Evolutionary conservation across 2,888 invertebrate species (phyloP), one percentile per base, ranked within the genome.

Genomic region (Cephalotes varians): DNA sequence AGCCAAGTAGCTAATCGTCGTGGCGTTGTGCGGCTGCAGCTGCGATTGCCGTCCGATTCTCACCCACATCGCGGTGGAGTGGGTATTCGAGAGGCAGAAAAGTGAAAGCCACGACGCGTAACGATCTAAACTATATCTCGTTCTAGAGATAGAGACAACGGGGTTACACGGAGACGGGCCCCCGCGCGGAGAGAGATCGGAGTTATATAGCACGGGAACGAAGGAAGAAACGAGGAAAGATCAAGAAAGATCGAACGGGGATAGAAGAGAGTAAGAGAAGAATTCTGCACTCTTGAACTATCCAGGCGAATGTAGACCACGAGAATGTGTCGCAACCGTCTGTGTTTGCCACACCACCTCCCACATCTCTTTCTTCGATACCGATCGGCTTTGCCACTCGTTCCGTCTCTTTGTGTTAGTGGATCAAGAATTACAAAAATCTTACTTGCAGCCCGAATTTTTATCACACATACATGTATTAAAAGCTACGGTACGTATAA

Each of bases 61-160:
- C 88, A 87, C 86, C 82, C 88, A 83, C 82, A 83, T 81, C 81
- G 72, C 67, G 64, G 60, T 86, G 77, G 88, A 89, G 89, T 88
- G 88, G 89, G 86, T 88, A 88, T 89, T 89, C 87, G 89, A 89
- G 89, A 87, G 88, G 88, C 90, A 89, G 91, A 92, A 92, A 93
- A 93, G 93, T 93, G 93, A 93, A 93, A 93, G 93, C 91, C 88
- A 60, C 88, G 87, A 86, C 91, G 92, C 91, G 91, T 92, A 91
- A 91, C 91, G 90, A 92, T 92, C 91, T 92, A 92, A 93, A 92
- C 91, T 91, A 89, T 93, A 92, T 92, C 91, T 92, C 88, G 91
- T 89, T 89, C 88, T 87, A 90, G 87, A 85, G 87, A 88, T 88
- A 87, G 77, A 82, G 77, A 81, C 25, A 82, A 80, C 64, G 82